These are phyloP conservation scores for Invenusta paracnida DNA, from an alignment of 2,888 invertebrate species.

Conservation along the genomic window DNA sequence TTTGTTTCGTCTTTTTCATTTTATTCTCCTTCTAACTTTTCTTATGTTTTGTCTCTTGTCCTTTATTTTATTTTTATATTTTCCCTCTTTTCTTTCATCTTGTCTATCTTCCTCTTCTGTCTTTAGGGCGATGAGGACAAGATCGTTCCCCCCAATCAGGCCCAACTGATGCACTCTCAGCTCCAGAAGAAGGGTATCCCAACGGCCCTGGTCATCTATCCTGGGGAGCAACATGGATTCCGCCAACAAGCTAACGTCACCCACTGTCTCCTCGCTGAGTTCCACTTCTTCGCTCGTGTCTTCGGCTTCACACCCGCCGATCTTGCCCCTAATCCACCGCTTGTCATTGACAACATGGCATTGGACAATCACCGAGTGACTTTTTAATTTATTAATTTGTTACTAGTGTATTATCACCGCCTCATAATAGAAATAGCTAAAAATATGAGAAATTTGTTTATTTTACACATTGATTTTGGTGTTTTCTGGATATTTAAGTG, in stretches of 20 bases:
- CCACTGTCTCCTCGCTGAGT: conserved; percentile 59
- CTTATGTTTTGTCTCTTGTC: too few relatives aligned
- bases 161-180: conserved; percentile 58
- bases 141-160: conserved; percentile 60
- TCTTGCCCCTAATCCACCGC: not conserved
- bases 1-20: too few relatives aligned
- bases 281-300: conserved; percentile 58
- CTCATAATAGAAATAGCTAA: too few relatives aligned
- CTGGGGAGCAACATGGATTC: conserved; percentile 63
- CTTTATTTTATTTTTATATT: too few relatives aligned
- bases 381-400: too few relatives aligned
- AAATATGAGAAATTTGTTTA: too few relatives aligned
- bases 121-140: conserved; percentile 58
- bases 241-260: conserved; percentile 59
- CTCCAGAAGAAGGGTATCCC: conserved; percentile 57
- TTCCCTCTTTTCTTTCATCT: too few relatives aligned
- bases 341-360: conserved; percentile 41
- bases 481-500: too few relatives aligned
- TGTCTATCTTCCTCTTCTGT: conserved; percentile 1
- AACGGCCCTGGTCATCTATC: conserved; percentile 57
- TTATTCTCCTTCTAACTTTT: too few relatives aligned
- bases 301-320: conserved; percentile 50
- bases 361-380: too few relatives aligned
- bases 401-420: too few relatives aligned
- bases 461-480: too few relatives aligned